Percentiles rank a stretch among this genome's conserved stretches.
These are phyloP conservation scores for Notolepis coatsorum DNA, from an alignment of 2,797 vertebrate species.

Conservation along the genomic window DNA sequence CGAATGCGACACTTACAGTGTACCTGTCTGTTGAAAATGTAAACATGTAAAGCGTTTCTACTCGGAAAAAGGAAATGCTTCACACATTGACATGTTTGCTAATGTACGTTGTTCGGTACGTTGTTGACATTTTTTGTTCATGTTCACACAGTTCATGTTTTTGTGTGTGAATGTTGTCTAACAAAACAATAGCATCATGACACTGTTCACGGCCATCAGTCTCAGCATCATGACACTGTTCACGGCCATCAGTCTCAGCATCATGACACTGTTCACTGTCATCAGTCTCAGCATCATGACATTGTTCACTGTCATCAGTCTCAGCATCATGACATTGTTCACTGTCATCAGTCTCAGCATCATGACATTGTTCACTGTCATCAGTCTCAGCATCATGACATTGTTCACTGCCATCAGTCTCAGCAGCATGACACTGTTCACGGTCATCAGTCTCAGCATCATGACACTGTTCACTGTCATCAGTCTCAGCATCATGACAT, in stretches of 20 bases:
- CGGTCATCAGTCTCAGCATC: conserved; percentile 13
- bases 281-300: conserved; percentile 9
- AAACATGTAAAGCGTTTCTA: neutral
- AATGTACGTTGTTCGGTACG: neutral
- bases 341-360: conserved; percentile 17
- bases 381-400: too few species aligned
- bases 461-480: conserved; percentile 24
- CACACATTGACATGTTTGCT: neutral
- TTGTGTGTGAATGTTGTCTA: conserved; percentile 46
- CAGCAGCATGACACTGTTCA: conserved; percentile 32
- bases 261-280: conserved; percentile 28
- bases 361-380: conserved; percentile 15
- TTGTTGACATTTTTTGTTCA: too few species aligned
- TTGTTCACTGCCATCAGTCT: conserved; percentile 22
- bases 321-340: too few species aligned
- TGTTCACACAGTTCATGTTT: conserved; percentile 8
- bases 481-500: conserved; percentile 8
- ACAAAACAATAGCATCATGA: conserved; percentile 38
- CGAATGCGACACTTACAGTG: conserved; percentile 3
- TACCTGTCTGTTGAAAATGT: neutral
- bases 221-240: conserved; percentile 17
- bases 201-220: conserved; percentile 23
- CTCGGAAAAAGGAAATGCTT: neutral
- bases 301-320: conserved; percentile 25
- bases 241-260: conserved; percentile 21